Evolutionary conservation across 2,888 invertebrate genomes (phyloP), one percentile per base, ranked within the genome.

Genomic region (Herminia tarsipennalis): DNA sequence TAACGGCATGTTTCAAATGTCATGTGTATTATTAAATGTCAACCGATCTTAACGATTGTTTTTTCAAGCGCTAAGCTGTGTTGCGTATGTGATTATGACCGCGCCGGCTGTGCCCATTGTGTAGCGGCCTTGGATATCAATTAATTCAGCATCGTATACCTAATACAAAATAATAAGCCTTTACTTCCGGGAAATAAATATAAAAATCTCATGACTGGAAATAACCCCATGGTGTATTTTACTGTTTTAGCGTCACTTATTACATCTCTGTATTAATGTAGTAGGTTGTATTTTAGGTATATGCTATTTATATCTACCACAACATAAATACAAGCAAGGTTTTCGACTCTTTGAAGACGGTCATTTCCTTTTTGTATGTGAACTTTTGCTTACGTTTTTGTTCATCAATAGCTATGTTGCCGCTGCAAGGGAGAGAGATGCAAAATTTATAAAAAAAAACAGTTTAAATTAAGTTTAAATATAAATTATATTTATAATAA

Each of bases 101-200:
- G 48, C 42, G 45, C 41, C 35, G 47, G 33, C 48, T 44, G 32
- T 40, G 33, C 41, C 71, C 58, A 78, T 79, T 78, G 78, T 80
- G 50, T 59, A 40, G 10, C 43, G 66, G 58, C 78, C 77, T 79
- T 76, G 75, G 62, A 44, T 63, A 68, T 59, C 72, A 77, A 78
- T 78, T 74, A 76, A 67, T 70, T 57, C 53, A 70, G 56, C 62
- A 59, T 56, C 54, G 61, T 62, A 53, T 62, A 66, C 62, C 63
- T 73, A 71, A 65, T 69, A 58, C 55, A 66, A 65, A 51, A 63
- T 68, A 66, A 73, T 70, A 68, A 67, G 56, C 65, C 51, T 55
- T 40, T 52, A 63, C 70, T 73, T 77, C 76, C 70, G 68, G 71
- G 56, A 52, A 43, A 64, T 61, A 54, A 59, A 25, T 14, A 14